Evolutionary conservation across 2,888 invertebrate genomes (phyloP).

Genomic region (Caenorhabditis panamensis): DNA sequence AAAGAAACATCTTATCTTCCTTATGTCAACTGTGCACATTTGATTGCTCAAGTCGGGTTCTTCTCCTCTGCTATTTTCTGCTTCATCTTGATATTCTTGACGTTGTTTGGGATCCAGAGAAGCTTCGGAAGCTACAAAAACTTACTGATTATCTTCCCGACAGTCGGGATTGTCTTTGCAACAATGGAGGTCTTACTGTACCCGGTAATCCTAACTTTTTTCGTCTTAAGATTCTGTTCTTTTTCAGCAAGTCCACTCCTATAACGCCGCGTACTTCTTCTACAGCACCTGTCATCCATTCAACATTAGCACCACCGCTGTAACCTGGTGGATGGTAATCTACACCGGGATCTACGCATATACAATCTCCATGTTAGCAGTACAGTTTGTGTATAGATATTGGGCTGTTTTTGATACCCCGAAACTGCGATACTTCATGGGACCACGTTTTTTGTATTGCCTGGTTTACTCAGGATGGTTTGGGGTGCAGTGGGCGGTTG

Average conservation of each 20-base stretch:
- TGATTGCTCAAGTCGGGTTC: slow-evolving; percentile 16
- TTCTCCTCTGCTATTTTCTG: slow-evolving; percentile 4
- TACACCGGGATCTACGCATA: slow-evolving; percentile 10
- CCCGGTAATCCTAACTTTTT: not conserved
- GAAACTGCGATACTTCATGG: too few relatives aligned
- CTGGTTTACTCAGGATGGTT: slow-evolving; percentile 13
- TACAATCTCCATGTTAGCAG: slow-evolving; percentile 12
- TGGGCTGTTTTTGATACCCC: slow-evolving; percentile 9
- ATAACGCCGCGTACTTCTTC: slow-evolving; percentile 27
- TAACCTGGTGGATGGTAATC: not conserved
- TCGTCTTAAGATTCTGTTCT: too few relatives aligned
- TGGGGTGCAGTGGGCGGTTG: slow-evolving; percentile 29
- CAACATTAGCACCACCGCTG: not conserved
- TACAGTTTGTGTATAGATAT: slow-evolving; percentile 3
- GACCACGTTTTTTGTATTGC: too few relatives aligned
- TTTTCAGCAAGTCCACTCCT: slow-evolving; percentile 30
- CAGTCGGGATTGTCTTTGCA: slow-evolving; percentile 5
- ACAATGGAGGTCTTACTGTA: not conserved
- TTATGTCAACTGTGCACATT: not conserved
- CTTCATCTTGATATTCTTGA: slow-evolving; percentile 10
- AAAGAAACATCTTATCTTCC: not conserved
- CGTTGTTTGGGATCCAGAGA: slow-evolving; percentile 1
- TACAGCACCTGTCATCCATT: slow-evolving; percentile 5
- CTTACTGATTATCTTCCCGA: slow-evolving; percentile 9
- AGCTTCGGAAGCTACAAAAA: slow-evolving; percentile 23